Base-by-base conservation (phyloP, 1,140 invertebrate genomes). In the Potamilus streckersoni region DNA sequence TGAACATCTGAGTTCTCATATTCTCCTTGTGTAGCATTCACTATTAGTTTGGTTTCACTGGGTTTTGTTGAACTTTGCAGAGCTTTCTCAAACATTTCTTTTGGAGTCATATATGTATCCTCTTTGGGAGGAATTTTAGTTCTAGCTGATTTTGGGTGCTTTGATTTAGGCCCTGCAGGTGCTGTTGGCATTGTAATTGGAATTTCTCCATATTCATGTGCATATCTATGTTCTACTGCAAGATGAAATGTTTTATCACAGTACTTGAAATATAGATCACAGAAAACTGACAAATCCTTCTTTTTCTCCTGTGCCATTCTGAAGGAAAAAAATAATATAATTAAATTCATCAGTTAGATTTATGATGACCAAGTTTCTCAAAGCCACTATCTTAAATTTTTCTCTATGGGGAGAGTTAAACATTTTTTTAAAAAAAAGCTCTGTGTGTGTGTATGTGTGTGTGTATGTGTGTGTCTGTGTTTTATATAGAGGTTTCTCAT, bases 181-280 rank as follows among this genome's bases (percentile, higher is more conserved):
- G 79, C 75, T 69, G 79, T 78, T 71, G 79, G 81, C 59, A 80
- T 72, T 60, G 75, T 67, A 49, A 82, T 70, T 8, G 82, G 73
- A 15, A 86, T 69, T 20, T 87, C 84, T 57, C 86, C 86, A 76
- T 87, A 87, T 73, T 88, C 87, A 74, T 88, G 87, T 15, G 82
- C 74, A 69, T 83, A 84, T 20, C 87, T 77, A 72, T 84, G 78
- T 38, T 88, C 85, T 5, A 83, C 81, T 20, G 86, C 86, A 65
- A 84, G 70, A 60, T 81, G 82, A 65, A 84, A 84, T 6, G 81
- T 80, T 66, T 74, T 81, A 59, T 86, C 83, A 82, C 84, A 87
- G 69, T 80, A 85, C 56, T 79, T 81, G 68, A 80, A 86, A 63
- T 82, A 79, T 19, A 69, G 71, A n/a, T 82, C 78, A 81, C 84